These are phyloP conservation scores for Synanthedon myopaeformis DNA, from an alignment of 2,888 invertebrate species.

Conservation along the genomic window DNA sequence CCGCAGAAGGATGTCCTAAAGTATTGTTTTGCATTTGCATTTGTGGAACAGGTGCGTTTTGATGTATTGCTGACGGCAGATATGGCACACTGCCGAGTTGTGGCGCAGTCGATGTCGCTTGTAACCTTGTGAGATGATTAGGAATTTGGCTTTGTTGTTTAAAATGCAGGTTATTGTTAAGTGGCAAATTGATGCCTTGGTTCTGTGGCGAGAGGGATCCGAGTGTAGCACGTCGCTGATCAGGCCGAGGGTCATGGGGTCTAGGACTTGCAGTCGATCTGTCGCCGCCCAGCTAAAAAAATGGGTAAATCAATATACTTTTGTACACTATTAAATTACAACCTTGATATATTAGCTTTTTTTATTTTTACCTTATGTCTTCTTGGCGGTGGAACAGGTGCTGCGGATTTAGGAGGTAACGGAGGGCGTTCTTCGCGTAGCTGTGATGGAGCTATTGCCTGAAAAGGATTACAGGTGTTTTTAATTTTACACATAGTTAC, in stretches of 20 bases:
- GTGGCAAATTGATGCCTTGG: constrained; percentile 13
- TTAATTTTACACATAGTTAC: background rate
- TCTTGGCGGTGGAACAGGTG: constrained; percentile 63
- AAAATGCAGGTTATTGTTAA: constrained; percentile 13
- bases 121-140: constrained; percentile 24
- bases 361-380: constrained; percentile 45
- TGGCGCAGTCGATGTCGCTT: constrained; percentile 13
- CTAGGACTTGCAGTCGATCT: constrained; percentile 49
- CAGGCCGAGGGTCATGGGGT: constrained; percentile 24
- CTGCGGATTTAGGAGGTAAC: constrained; percentile 52
- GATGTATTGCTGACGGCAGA: constrained; percentile 34
- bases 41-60: constrained; percentile 19
- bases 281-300: constrained; percentile 33
- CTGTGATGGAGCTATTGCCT: constrained; percentile 48
- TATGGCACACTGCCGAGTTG: constrained; percentile 55
- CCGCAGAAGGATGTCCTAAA: constrained; percentile 30
- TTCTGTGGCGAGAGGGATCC: constrained; percentile 16
- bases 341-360: background rate
- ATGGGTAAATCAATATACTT: background rate
- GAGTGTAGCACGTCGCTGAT: constrained; percentile 39
- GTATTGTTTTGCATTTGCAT: constrained; percentile 30
- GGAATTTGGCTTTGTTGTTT: constrained; percentile 18
- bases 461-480: constrained; percentile 2
- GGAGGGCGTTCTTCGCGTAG: constrained; percentile 58
- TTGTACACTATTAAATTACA: background rate